Base-by-base conservation (phyloP, 2,113 vertebrate species). In the Pseudopipra pipra region DNA sequence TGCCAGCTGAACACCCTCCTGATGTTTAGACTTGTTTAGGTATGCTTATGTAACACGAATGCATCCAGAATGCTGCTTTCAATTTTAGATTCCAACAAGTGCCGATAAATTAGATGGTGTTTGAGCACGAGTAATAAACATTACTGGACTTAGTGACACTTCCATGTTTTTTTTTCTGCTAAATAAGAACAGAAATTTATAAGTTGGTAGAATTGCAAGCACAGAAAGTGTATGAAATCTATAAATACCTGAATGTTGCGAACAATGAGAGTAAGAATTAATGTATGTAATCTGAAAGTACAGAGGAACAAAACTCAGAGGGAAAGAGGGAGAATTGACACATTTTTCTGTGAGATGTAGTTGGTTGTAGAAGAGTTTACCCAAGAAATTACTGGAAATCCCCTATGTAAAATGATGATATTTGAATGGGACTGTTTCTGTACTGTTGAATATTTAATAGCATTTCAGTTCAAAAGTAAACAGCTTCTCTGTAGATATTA, bases 401-500 rank as follows among this genome's bases (percentile, higher is more conserved):
- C 6, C 3, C 13, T 37, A 30, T 28, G 30, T 68, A 44, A 89
- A 83, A 71, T 47, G 0, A 25, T 80, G 24, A 46, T 55, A 84
- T 46, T 16, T 84, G 63, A 78, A 25, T 33, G 25, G 43, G 27
- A 41, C 35, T 39, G 28, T 62, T 77, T 86, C 55, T 81, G 76
- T 59, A 52, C 56, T 85, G 39, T 54, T 70, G 63, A 85, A 77
- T 93, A 72, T 84, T 89, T 96, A 84, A 55, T 87, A 86, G 52
- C 8, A 65, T 84, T 61, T 83, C 52, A 74, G 16, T 90, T 94
- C 76, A 80, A 92, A 88, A 68, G 39, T 59, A 93, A 96, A 91
- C 78, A 88, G n/a, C 56, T 79, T 81, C 25, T 80, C 52, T 88
- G 24, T 55, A 68, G 58, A 67, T 84, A 21, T 55, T 78, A 56